Evolutionary conservation across 2,797 vertebrate genomes (phyloP), one percentile per base, ranked within the genome.

Genomic region (Myotis daubentonii): DNA sequence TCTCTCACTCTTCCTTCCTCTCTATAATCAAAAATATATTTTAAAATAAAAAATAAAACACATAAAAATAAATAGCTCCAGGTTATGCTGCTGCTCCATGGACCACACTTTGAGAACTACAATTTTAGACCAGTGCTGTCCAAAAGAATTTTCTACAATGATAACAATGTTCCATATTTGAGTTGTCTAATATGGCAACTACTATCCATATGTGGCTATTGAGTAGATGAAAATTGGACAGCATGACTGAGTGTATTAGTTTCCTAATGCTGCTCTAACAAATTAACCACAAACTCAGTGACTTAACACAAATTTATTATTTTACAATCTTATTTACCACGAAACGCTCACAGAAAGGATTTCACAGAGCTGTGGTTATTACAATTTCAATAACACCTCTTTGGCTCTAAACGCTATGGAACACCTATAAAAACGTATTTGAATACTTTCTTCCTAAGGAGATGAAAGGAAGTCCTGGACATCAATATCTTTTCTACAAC

Each of bases 331-430:
- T 22, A 70, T 86, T 65, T 80, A 53, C 33, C 65, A 95, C 1
- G 6, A 76, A 75, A 74, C 60, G n/a, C 17, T 51, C 28, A 84
- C 28, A 84, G 44, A 53, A 49, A 84, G 41, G 25, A 88, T 60
- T 93, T 91, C 80, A 75, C 23, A 93, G 74, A 86, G 17, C 25
- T 89, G 10, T 87, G 71, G 30, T 85, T 92, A 89, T 23, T 83
- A 65, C 8, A 76, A 86, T 57, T 38, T 86, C 38, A 89, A 3
- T 76, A 85, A 89, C 33, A 80, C 28, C 2, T 80, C 72, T 53
- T 38, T 74, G 66, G 82, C n/a, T 93, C 57, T 65, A 87, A 89
- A 70, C 72, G 33, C 68, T 62, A 53, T 6, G 81, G 23, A 4
- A 30, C 33, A 75, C 12, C 38, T 82, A n/a, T 36, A n/a, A 71